Conservation (phyloP, 2,113 vertebrate genomes). For the Trogon surrucura region DNA sequence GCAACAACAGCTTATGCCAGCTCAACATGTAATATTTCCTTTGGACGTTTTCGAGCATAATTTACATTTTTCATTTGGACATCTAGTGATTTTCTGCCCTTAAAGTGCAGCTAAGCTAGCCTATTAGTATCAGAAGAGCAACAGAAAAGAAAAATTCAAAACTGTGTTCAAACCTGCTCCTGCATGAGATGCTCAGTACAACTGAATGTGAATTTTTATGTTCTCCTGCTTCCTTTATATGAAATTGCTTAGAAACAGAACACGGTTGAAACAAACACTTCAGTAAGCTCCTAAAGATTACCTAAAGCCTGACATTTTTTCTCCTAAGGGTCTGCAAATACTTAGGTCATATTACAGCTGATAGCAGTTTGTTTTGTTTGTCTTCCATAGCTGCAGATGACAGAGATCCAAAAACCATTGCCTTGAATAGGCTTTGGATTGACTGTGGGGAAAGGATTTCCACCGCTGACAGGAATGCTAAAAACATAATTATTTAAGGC, state of each 20-base stretch:
- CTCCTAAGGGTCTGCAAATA: background rate
- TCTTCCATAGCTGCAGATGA: slow-evolving; percentile 35
- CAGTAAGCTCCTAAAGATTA: slow-evolving; percentile 40
- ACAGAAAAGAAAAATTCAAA: background rate
- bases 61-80: background rate
- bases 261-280: slow-evolving; percentile 42
- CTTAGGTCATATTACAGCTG: slow-evolving; percentile 55
- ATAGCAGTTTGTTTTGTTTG: slow-evolving; percentile 56
- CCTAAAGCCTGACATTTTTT: background rate
- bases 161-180: background rate
- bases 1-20: background rate
- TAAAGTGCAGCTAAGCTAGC: background rate
- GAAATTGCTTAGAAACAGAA: slow-evolving; percentile 32
- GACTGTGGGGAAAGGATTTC: slow-evolving; percentile 51
- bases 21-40: background rate
- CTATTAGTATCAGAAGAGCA: background rate
- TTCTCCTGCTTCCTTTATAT: background rate
- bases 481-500: background rate
- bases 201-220: background rate
- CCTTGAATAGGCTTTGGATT: slow-evolving; percentile 11
- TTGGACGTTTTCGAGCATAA: background rate
- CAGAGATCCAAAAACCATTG: slow-evolving; percentile 36
- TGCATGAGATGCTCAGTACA: background rate
- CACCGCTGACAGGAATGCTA: slow-evolving; percentile 19
- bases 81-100: background rate